Evolutionary conservation across 1,140 invertebrate species (phyloP).

Genomic region (Papilio helenus): DNA sequence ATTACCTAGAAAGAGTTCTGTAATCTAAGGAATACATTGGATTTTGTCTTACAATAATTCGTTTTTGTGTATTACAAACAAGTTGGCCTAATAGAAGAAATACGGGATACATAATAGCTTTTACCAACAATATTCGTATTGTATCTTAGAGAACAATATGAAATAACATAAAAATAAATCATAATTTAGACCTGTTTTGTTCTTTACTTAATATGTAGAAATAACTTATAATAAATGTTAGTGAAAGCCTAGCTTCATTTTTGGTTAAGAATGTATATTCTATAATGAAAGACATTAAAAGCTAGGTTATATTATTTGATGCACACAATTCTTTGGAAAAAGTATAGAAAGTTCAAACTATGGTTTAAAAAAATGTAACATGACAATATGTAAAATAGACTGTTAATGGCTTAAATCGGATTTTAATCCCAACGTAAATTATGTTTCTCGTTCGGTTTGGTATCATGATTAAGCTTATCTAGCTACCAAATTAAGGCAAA

Average conservation of each 20-base stretch:
- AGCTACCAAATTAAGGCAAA: conserved; percentile 23
- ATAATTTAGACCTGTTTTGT: too few species aligned
- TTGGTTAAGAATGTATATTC: too few species aligned
- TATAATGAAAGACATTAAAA: too few species aligned
- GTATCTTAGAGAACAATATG: not conserved
- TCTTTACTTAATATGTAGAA: too few species aligned
- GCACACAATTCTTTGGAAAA: too few species aligned
- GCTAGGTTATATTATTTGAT: too few species aligned
- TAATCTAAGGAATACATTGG: conserved; percentile 19
- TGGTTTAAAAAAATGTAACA: not conserved
- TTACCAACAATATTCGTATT: not conserved
- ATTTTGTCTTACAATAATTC: conserved; percentile 8
- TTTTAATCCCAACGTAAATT: conserved; percentile 19
- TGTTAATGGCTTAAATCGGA: not conserved
- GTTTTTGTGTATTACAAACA: conserved; percentile 2
- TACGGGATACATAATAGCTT: not conserved
- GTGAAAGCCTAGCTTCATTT: too few species aligned
- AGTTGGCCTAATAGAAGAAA: not conserved
- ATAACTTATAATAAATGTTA: too few species aligned
- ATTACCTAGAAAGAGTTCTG: conserved; percentile 5
- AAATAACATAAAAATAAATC: too few species aligned
- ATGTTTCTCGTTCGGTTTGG: conserved; percentile 1
- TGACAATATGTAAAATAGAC: not conserved
- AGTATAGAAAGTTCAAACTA: too few species aligned
- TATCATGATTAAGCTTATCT: conserved; percentile 19